Evolutionary conservation across 2,113 vertebrate genomes (phyloP), one percentile per base, ranked within the genome.

Genomic region (Rhizomys pruinosus): DNA sequence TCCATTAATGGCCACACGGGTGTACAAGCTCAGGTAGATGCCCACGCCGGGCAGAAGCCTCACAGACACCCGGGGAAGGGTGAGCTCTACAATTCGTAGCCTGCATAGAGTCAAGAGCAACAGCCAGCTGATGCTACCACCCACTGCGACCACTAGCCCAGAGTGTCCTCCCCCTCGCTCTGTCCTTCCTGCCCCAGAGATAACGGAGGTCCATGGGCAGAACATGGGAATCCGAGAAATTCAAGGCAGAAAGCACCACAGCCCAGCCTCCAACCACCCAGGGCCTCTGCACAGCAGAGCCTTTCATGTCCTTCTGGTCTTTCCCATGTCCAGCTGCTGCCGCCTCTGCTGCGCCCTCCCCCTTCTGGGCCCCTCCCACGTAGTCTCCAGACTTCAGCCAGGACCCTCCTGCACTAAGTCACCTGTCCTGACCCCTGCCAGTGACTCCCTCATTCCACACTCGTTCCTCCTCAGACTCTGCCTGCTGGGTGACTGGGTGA

Each of bases 31-130:
- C 84, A 98, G 92, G 39, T 97, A 96, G 89, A 97, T 1, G 0
- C 97, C 94, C 2, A 91, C 80, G 0, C 97, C 98, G 0, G 98
- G 98, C 89, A 98, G 96, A 10, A 98, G 97, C 66, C 19, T 34
- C 64, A 98, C 87, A 0, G 96, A 98, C 44, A 98, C 94, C 77
- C 92, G 93, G 73, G 98, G 98, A 12, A 98, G 94, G 0, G 84
- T 96, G 95, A 98, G 82, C 44, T 97, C 98, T 94, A 95, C 29
- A 0, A 98, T 96, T 22, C 87, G 96, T 78, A 98, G 91, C 76
- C 98, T 98, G 95, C 10, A 8, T 0, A 1, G 32, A 32, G 37
- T 1, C 7, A 7, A 27, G n/a, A 2, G 4, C 7, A 5, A 15
- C 63, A 76, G n/a, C 34, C 2, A 10, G 11, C 0, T 0, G 1